Evolutionary conservation across 2,797 vertebrate species (phyloP), one percentile per base, ranked within the genome.

Genomic region (Gouania willdenowi): DNA sequence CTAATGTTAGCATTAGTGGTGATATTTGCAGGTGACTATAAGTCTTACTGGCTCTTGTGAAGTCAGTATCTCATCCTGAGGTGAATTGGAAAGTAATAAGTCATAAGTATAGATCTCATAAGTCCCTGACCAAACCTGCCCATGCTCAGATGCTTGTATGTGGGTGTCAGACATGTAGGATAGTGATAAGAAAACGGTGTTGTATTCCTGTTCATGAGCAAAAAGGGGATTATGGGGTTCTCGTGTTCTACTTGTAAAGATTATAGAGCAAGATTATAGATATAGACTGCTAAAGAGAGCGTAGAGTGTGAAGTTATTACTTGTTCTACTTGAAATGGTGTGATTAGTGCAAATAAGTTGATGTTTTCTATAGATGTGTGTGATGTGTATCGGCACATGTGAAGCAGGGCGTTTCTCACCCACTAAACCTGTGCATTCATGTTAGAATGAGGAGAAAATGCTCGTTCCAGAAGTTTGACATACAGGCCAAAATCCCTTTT

Each of bases 61-160:
- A 65, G 46, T 62, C 14, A 10, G 34, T 56, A 24, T 46, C 37
- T 34, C 45, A 59, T 58, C 57, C 58, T 28, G 36, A 26, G 40
- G 41, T 50, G 48, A 63, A 61, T 46, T 66, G 51, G 46, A n/a
- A n/a, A n/a, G n/a, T n/a, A n/a, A 60, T 61, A 45, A 56, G 49
- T 21, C 43, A 30, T 2, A 6, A 46, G 29, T 14, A 7, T 38
- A 51, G 34, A 47, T 57, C 49, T 43, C 10, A 3, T 50, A 60
- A 54, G 48, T 48, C 45, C 44, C 40, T 33, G 36, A 43, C 34
- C 47, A 35, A 6, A 4, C 33, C 47, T 41, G 30, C 40, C 21
- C 43, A 34, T 55, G 50, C 56, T 54, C 66, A 56, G 49, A 13
- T 48, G 18, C 39, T 56, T 1, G 19, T 66, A 71, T n/a, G 51